A percentile compares a stretch with the other conserved stretches of the same genome.
Evolutionary conservation across 1,140 invertebrate genomes (phyloP).

Genomic region (Leptinotarsa undecemlineata): DNA sequence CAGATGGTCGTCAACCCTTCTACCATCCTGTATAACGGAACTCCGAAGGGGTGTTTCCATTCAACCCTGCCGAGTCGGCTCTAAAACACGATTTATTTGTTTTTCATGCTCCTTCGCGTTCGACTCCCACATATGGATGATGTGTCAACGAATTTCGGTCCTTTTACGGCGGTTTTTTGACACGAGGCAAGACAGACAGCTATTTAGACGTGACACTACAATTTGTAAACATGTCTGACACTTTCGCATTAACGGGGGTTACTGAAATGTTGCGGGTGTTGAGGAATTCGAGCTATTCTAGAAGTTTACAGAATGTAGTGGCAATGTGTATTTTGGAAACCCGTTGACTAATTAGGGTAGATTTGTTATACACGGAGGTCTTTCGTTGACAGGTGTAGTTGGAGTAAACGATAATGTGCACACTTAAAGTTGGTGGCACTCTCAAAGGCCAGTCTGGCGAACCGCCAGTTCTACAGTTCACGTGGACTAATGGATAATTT

Average conservation of each 20-base stretch:
- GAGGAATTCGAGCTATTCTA: not conserved
- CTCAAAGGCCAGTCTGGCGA: too few relatives aligned
- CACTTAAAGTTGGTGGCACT: too few relatives aligned
- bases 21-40: not conserved
- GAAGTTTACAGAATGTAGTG: too few relatives aligned
- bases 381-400: too few relatives aligned
- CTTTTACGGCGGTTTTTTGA: conserved; percentile 3
- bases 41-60: not conserved
- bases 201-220: not conserved
- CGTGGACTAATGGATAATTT: too few relatives aligned
- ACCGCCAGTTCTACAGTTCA: too few relatives aligned
- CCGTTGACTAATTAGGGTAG: too few relatives aligned
- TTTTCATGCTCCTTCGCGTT: not conserved
- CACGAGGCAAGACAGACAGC: not conserved
- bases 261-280: not conserved
- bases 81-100: conserved; percentile 3
- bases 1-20: not conserved
- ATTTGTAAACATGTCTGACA: conserved; percentile 6
- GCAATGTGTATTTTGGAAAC: too few relatives aligned
- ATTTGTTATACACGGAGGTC: too few relatives aligned
- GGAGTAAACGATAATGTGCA: too few relatives aligned
- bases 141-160: not conserved
- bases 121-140: conserved; percentile 1
- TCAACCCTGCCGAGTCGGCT: not conserved
- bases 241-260: not conserved